Evolutionary conservation across 1,140 invertebrate genomes (phyloP).

Genomic region (Aporrectodea caliginosa): DNA sequence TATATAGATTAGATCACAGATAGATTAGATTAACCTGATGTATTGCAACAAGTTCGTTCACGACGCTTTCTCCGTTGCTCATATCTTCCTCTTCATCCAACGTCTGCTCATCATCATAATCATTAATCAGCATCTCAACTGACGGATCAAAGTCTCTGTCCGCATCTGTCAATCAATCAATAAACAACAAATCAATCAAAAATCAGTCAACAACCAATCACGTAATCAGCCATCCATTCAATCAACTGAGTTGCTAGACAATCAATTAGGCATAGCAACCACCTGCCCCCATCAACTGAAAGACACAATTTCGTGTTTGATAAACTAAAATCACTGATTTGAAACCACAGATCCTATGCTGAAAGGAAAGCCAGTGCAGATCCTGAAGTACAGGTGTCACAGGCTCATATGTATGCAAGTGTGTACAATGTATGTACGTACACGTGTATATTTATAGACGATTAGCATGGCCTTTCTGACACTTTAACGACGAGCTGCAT

Average conservation of each 20-base stretch:
- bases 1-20: not conserved
- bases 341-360: no score
- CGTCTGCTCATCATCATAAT: constrained; percentile 93
- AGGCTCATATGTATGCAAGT: no score
- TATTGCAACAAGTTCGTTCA: constrained; percentile 80
- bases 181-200: no score
- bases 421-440: no score
- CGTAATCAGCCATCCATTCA: not conserved
- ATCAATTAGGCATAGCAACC: not conserved
- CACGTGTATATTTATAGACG: no score
- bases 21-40: constrained; percentile 64
- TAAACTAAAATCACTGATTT: no score
- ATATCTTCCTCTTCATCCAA: constrained; percentile 93
- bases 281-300: not conserved
- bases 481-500: no score
- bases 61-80: constrained; percentile 63
- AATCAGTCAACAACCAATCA: not conserved
- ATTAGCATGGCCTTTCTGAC: no score
- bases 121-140: constrained; percentile 89
- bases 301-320: not conserved
- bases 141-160: constrained; percentile 68
- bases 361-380: no score
- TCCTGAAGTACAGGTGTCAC: no score
- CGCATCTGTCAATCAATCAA: constrained; percentile 45
- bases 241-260: not conserved